A percentile compares a stretch with the other conserved stretches of the same genome.
Evolutionary conservation across 1,140 invertebrate species (phyloP).

Genomic region (Neoseiulus cucumeris): DNA sequence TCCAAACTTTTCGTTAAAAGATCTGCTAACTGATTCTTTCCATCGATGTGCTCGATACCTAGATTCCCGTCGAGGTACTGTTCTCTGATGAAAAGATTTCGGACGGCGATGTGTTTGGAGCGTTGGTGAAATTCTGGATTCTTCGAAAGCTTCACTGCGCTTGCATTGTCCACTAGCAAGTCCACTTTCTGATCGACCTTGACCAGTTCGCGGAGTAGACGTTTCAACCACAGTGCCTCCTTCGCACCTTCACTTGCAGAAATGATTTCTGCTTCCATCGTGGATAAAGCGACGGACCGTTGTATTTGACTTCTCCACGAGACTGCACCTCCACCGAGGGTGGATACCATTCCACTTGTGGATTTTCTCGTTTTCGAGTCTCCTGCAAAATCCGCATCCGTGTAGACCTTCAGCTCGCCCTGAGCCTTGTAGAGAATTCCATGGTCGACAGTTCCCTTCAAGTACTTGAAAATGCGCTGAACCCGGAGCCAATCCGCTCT

Average conservation of each 20-base stretch:
- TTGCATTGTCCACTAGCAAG: slow-evolving; percentile 17
- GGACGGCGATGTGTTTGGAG: slow-evolving; percentile 11
- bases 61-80: not conserved
- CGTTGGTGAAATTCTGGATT: slow-evolving; percentile 14
- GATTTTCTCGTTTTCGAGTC: slow-evolving; percentile 24
- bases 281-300: slow-evolving; percentile 14
- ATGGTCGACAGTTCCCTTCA: slow-evolving; percentile 26
- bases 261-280: slow-evolving; percentile 16
- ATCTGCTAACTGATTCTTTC: slow-evolving; percentile 16
- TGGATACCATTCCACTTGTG: slow-evolving; percentile 20
- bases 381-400: slow-evolving; percentile 28
- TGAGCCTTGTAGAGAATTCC: slow-evolving; percentile 13
- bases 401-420: slow-evolving; percentile 17
- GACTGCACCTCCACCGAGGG: slow-evolving; percentile 20
- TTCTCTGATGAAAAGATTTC: not conserved
- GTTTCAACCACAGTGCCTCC: slow-evolving; percentile 17
- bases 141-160: slow-evolving; percentile 16
- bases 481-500: slow-evolving; percentile 26
- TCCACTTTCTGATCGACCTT: not conserved
- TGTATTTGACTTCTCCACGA: slow-evolving; percentile 18
- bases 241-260: slow-evolving; percentile 12
- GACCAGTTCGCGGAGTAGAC: slow-evolving; percentile 10
- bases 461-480: slow-evolving; percentile 29
- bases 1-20: slow-evolving; percentile 17
- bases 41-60: not conserved